Evolutionary conservation across 2,113 vertebrate genomes (phyloP).

Genomic region (Struthidea cinerea): DNA sequence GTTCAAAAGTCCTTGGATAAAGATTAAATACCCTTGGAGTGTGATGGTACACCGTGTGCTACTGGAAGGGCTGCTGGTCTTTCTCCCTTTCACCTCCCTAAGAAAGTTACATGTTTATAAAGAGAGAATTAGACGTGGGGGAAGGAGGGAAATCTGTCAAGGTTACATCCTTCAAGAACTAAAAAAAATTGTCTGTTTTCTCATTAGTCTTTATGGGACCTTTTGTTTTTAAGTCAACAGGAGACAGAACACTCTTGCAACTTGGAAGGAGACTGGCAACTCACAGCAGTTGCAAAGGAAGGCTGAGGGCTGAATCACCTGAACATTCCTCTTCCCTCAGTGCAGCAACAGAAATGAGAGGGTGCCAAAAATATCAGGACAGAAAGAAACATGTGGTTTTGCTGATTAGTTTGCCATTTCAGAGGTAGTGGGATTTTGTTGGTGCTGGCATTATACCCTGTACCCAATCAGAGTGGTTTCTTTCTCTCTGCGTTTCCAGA

Average conservation of each 20-base stretch:
- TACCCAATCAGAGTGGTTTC: not conserved
- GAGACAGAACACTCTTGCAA: not conserved
- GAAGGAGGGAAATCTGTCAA: not conserved
- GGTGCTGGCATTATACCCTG: not conserved
- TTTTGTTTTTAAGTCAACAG: not conserved
- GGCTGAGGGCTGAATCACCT: not conserved
- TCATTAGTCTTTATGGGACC: not conserved
- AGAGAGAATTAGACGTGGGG: not conserved
- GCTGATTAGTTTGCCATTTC: not conserved
- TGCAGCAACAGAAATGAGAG: not conserved
- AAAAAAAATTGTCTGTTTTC: not conserved
- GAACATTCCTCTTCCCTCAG: not conserved
- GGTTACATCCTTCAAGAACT: not conserved
- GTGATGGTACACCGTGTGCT: not conserved
- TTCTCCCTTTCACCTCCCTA: not conserved
- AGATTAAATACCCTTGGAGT: conserved; percentile 28
- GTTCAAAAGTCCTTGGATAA: conserved; percentile 35
- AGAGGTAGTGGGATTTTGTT: not conserved
- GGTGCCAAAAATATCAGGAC: not conserved
- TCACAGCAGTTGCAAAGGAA: not conserved
- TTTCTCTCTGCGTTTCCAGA: too few species aligned
- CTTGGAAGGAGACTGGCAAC: not conserved
- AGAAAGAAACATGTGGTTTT: not conserved
- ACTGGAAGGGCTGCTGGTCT: not conserved
- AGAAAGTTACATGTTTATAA: not conserved